Percentiles rank a stretch among this genome's conserved stretches.
phyloP scores from a whole-genome alignment of 2,113 vertebrate species.

The Daubentonia madagascariensis region DNA sequence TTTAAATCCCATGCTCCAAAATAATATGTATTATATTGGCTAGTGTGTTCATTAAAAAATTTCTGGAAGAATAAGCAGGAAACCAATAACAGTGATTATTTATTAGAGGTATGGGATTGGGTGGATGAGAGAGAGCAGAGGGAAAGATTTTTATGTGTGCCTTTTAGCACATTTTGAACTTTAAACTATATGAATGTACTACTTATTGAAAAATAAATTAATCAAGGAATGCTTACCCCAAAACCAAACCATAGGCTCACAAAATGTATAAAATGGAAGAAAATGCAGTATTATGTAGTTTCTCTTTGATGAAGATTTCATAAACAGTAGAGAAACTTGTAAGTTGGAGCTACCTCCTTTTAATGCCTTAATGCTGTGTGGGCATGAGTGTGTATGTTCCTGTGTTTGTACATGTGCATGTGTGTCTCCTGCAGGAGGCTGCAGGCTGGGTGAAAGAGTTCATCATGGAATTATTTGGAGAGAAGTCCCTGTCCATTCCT shows the following conservation, averaged over 20 bases:
- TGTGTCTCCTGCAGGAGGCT: neutral
- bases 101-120: neutral
- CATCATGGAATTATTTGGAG: neutral
- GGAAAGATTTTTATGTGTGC: neutral
- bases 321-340: neutral
- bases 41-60: neutral
- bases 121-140: neutral
- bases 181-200: neutral
- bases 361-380: neutral
- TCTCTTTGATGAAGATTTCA: neutral
- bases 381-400: neutral
- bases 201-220: neutral
- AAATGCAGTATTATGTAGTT: neutral
- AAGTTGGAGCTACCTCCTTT: neutral
- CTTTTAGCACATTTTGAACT: neutral
- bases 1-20: neutral
- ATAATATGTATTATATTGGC: neutral
- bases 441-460: neutral
- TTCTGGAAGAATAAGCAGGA: neutral
- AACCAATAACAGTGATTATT: neutral
- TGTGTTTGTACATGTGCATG: neutral
- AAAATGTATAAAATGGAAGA: neutral
- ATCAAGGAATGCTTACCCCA: neutral
- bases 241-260: neutral
- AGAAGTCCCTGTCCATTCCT: neutral